Conservation (phyloP, 2,797 vertebrate species). For the Pelochelys cantorii region DNA sequence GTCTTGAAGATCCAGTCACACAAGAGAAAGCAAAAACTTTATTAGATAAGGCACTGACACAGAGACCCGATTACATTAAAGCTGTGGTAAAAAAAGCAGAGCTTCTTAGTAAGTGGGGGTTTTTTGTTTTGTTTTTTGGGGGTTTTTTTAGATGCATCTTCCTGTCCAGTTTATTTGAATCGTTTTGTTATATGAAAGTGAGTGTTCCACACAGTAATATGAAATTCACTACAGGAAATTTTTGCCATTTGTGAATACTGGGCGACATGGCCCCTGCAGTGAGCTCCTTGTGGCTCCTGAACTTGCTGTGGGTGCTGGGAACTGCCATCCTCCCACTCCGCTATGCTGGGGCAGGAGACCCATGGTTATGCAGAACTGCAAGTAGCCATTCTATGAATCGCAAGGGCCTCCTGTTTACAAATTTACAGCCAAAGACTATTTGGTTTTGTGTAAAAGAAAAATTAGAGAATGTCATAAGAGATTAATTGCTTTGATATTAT, state of each 20-base stretch:
- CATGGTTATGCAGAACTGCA: too few species aligned
- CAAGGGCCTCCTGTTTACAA: neutral
- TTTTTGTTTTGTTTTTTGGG: neutral
- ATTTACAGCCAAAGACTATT: neutral
- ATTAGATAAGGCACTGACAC: constrained; percentile 95
- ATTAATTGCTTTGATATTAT: neutral
- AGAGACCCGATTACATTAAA: constrained; percentile 97
- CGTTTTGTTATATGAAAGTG: accelerated
- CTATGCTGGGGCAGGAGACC: too few species aligned
- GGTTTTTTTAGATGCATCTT: neutral
- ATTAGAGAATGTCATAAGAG: neutral
- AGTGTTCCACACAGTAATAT: accelerated
- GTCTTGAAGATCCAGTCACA: constrained; percentile 96
- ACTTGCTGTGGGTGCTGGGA: too few species aligned
- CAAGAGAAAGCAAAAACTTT: constrained; percentile 97
- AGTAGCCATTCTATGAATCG: too few species aligned
- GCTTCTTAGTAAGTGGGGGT: constrained; percentile 89
- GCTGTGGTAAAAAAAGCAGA: constrained; percentile 99
- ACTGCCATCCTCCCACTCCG: too few species aligned
- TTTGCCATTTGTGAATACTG: too few species aligned
- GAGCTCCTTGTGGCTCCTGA: too few species aligned
- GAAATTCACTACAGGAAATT: neutral
- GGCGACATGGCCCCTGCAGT: too few species aligned
- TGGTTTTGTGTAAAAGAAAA: neutral
- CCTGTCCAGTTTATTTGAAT: accelerated